A percentile compares a stretch with the other conserved stretches of the same genome.
phyloP scores from a whole-genome alignment of 2,797 vertebrate species.

The Acanthurus leucopareius region DNA sequence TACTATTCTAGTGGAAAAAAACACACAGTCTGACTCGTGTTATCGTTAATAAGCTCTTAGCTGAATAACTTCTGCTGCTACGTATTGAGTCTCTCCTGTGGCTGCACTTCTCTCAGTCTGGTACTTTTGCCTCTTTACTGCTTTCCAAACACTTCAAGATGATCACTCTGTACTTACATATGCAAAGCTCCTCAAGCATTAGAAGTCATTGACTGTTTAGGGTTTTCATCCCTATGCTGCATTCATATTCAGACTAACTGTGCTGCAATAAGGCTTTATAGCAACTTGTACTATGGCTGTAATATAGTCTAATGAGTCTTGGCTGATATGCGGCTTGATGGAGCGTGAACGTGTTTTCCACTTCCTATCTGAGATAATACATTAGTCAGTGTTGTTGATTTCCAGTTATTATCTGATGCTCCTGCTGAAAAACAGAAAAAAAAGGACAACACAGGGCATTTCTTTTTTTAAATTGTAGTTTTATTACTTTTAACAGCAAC shows the following conservation, averaged over 20 bases:
- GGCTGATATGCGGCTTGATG: constrained; percentile 40
- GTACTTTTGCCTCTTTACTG: constrained; percentile 41
- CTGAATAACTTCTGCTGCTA: constrained; percentile 61
- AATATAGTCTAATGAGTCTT: constrained; percentile 40
- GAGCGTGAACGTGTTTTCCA: constrained; percentile 23
- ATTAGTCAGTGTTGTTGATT: constrained; percentile 37
- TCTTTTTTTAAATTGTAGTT: constrained; percentile 43
- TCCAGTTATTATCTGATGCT: constrained; percentile 37
- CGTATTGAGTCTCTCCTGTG: constrained; percentile 53
- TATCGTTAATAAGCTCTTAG: constrained; percentile 38
- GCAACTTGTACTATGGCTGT: constrained; percentile 44
- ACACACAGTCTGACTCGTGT: constrained; percentile 38
- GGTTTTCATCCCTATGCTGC: constrained; percentile 50
- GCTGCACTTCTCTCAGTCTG: constrained; percentile 37
- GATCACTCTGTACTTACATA: constrained; percentile 44
- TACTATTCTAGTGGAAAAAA: constrained; percentile 21
- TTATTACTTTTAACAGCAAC: constrained; percentile 46
- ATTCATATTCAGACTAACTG: constrained; percentile 46
- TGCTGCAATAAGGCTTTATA: constrained; percentile 66
- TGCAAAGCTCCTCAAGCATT: constrained; percentile 40
- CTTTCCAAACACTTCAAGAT: constrained; percentile 35
- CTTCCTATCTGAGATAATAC: constrained; percentile 23
- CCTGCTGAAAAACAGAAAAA: constrained; percentile 47
- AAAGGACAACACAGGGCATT: constrained; percentile 52
- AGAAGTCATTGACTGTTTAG: constrained; percentile 40